Conservation (phyloP, 2,888 invertebrate species). For the Drosophila rubida region DNA sequence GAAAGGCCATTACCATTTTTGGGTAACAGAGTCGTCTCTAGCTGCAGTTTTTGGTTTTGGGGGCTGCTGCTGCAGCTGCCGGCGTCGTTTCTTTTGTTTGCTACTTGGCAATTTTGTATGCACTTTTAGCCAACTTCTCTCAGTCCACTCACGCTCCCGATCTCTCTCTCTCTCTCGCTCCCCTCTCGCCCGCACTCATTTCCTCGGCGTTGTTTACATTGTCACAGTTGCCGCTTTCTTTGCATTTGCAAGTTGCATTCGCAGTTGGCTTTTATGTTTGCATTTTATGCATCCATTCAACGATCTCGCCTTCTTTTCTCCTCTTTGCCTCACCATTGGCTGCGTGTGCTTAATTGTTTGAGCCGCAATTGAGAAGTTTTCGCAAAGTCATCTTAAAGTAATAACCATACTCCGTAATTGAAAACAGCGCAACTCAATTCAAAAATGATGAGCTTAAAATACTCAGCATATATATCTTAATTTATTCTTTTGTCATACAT, state of each 20-base stretch:
- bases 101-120: constrained; percentile 76
- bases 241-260: constrained; percentile 73
- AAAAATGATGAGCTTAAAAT: neutral
- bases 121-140: constrained; percentile 64
- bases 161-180: neutral
- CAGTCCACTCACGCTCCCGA: neutral
- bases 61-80: constrained; percentile 44
- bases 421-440: neutral
- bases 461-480: too few relatives aligned
- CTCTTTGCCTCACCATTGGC: constrained; percentile 30
- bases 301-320: neutral
- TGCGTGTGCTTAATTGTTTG: constrained; percentile 73
- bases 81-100: constrained; percentile 72
- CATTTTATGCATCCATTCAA: constrained; percentile 66
- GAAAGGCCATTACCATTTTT: constrained; percentile 74
- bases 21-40: constrained; percentile 40
- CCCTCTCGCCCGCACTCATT: constrained; percentile 8
- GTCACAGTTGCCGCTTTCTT: constrained; percentile 78
- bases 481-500: too few relatives aligned
- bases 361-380: constrained; percentile 25
- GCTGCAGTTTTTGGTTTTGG: constrained; percentile 69
- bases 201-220: constrained; percentile 76
- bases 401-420: neutral
- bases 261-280: constrained; percentile 71
- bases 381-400: constrained; percentile 31